Conservation (phyloP, 30 jellyfish, hydroid and myxozoan genomes). For the Aurelia coerulea region DNA sequence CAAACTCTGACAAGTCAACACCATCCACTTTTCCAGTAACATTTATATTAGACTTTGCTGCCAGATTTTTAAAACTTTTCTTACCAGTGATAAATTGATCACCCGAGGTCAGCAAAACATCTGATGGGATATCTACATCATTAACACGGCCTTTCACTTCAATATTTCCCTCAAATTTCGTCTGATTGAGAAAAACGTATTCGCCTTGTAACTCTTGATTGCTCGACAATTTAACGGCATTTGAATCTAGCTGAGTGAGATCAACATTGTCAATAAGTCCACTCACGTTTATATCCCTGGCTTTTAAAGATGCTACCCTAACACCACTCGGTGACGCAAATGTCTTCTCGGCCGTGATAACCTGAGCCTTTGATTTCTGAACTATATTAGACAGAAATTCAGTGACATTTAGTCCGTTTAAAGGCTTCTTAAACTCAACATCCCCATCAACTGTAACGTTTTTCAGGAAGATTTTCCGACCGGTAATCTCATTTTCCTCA, state of each 20-base stretch:
- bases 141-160: constrained; percentile 46
- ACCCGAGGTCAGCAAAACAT: constrained; percentile 47
- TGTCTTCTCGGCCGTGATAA: constrained; percentile 57
- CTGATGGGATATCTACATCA: constrained; percentile 38
- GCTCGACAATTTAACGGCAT: constrained; percentile 40
- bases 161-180: constrained; percentile 20
- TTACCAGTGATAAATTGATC: constrained; percentile 63
- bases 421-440: constrained; percentile 12
- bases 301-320: constrained; percentile 6
- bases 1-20: constrained; percentile 77
- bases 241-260: constrained; percentile 49
- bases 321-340: constrained; percentile 48
- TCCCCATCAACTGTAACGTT: constrained; percentile 16
- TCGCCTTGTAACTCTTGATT: constrained; percentile 74
- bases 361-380: constrained; percentile 51
- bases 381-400: constrained; percentile 49
- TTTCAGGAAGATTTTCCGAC: constrained; percentile 37
- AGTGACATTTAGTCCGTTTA: constrained; percentile 77
- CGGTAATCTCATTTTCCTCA: constrained; percentile 28
- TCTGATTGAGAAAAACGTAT: constrained; percentile 39
- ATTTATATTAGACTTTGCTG: constrained; percentile 26
- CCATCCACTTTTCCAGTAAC: constrained; percentile 86
- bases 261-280: constrained; percentile 74
- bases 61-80: constrained; percentile 48
- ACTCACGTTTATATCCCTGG: constrained; percentile 8